A percentile compares a stretch with the other conserved stretches of the same genome.
These are phyloP conservation scores for Polyodon spathula DNA, from an alignment of 2,113 vertebrate genomes.

Conservation along the genomic window DNA sequence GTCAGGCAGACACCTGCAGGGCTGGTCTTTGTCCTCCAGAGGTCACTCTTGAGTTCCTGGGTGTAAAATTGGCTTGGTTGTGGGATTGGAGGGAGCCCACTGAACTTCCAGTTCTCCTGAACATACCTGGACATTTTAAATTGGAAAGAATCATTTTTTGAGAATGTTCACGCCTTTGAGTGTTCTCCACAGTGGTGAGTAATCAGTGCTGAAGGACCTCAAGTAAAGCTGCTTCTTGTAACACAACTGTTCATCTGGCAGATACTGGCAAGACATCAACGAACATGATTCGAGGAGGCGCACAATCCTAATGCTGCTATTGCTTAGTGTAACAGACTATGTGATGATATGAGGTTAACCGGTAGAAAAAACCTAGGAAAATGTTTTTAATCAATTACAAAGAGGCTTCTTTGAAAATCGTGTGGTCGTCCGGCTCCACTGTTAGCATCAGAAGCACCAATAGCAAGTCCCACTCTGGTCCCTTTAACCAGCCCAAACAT, in stretches of 20 bases:
- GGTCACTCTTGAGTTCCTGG: too few relatives aligned
- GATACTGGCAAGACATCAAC: slow-evolving; percentile 34
- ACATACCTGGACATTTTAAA: too few relatives aligned
- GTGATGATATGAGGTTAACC: too few relatives aligned
- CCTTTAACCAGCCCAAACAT: slow-evolving; percentile 64
- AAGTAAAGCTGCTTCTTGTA: slow-evolving; percentile 55
- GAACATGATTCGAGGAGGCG: background rate
- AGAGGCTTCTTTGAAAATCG: slow-evolving; percentile 54
- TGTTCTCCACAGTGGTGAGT: slow-evolving; percentile 48
- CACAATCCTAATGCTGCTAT: background rate
- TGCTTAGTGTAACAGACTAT: too few relatives aligned
- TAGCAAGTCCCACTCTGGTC: slow-evolving; percentile 48
- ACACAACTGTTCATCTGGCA: slow-evolving; percentile 64
- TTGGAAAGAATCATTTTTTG: too few relatives aligned
- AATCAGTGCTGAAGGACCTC: slow-evolving; percentile 47
- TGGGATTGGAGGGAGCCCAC: too few relatives aligned
- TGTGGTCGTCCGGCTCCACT: slow-evolving; percentile 28
- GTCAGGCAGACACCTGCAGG: too few relatives aligned
- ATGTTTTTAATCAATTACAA: slow-evolving; percentile 44
- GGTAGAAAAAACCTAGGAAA: too few relatives aligned
- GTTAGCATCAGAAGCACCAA: slow-evolving; percentile 44
- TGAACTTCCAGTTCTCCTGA: too few relatives aligned
- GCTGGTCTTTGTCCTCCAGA: too few relatives aligned
- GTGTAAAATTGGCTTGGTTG: too few relatives aligned
- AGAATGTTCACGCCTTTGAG: slow-evolving; percentile 32